Evolutionary conservation across 2,888 invertebrate genomes (phyloP).

Genomic region (Netelia fuscicornis): DNA sequence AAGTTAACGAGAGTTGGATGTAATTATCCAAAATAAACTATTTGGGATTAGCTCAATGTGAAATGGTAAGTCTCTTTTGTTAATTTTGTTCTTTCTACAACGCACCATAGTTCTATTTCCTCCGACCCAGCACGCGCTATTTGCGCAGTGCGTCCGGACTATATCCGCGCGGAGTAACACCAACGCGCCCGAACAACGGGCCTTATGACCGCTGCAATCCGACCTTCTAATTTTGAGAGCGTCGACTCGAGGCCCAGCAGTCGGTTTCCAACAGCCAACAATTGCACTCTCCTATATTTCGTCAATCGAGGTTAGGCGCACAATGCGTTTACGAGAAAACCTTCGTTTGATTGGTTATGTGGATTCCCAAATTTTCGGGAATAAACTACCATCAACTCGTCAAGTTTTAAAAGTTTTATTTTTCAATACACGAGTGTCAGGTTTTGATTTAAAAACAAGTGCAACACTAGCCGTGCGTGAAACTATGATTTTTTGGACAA

Average conservation of each 20-base stretch:
- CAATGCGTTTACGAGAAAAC: constrained; percentile 43
- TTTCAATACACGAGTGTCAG: too few species aligned
- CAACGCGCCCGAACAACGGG: constrained; percentile 25
- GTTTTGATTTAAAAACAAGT: too few species aligned
- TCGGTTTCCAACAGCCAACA: constrained; percentile 10
- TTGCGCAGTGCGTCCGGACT: constrained; percentile 11
- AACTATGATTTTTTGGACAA: too few species aligned
- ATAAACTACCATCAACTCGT: too few species aligned
- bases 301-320: constrained; percentile 26
- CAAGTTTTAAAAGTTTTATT: too few species aligned
- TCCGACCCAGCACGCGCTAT: constrained; percentile 19
- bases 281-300: constrained; percentile 30
- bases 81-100: constrained; percentile 17
- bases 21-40: too few species aligned
- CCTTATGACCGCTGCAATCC: constrained; percentile 15
- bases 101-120: constrained; percentile 16
- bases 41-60: too few species aligned
- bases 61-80: neutral
- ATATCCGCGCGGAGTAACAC: constrained; percentile 23
- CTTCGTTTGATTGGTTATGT: constrained; percentile 39
- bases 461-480: too few species aligned
- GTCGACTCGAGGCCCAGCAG: constrained; percentile 26
- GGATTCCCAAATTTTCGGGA: too few species aligned
- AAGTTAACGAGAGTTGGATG: too few species aligned
- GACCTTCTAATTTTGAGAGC: constrained; percentile 23